Conservation (phyloP, 1,140 invertebrate genomes). For the Agrypnia vestita region DNA sequence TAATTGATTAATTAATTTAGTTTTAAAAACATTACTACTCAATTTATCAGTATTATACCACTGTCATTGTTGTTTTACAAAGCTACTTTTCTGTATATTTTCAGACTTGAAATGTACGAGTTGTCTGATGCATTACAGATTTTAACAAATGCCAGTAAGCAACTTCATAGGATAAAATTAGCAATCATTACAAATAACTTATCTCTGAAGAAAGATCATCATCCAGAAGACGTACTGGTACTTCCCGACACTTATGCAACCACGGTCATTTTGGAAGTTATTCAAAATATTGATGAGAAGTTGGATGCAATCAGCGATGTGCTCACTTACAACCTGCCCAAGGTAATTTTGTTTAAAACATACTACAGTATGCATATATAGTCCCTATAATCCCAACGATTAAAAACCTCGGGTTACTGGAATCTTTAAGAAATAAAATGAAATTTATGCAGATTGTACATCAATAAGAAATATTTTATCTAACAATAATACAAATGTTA, state of each 20-base stretch:
- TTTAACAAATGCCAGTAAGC: background rate
- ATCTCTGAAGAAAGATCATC: background rate
- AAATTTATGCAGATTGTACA: no score
- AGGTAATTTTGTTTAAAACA: background rate
- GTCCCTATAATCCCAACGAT: no score
- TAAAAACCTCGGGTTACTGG: no score
- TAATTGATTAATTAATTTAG: no score
- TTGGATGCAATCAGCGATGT: background rate
- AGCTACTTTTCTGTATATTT: background rate
- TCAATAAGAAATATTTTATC: no score
- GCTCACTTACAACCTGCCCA: background rate
- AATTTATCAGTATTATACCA: background rate
- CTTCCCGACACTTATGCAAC: background rate
- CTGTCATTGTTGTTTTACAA: background rate
- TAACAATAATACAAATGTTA: no score
- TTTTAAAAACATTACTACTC: background rate
- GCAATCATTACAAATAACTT: background rate
- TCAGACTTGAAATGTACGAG: background rate
- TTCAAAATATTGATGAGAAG: slow-evolving; percentile 2
- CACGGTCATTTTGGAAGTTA: background rate
- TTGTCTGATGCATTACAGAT: background rate
- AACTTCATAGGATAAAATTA: background rate
- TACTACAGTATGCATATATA: no score
- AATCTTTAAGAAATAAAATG: no score
- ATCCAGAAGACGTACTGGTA: background rate